Evolutionary conservation across 2,797 vertebrate species (phyloP), one percentile per base, ranked within the genome.

Genomic region (Acipenser oxyrinchus): DNA sequence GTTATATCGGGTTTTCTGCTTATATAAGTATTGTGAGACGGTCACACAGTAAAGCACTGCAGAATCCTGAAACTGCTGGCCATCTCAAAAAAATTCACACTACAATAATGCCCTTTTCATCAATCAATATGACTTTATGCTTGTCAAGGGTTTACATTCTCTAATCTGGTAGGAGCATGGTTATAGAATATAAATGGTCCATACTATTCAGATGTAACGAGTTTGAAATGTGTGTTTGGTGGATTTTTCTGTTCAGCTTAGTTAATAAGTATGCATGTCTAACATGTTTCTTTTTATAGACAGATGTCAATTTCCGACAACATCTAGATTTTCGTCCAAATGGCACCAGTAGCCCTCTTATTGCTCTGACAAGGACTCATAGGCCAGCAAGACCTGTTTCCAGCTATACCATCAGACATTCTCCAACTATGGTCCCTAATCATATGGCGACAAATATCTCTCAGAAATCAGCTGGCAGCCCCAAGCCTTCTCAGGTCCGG

Each of bases 381-480:
- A 73, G 83, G 67, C 74, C 86, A 0, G 87, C 91, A 13, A 84
- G 86, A n/a, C 89, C 89, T 51, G 90, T 88, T 2, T 89, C 88
- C 48, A 92, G 90, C 76, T 92, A 91, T 78, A 91, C 90, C 49
- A 77, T 89, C 51, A 88, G 90, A 9, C 78, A 91, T 52, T 91
- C 89, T 62, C 89, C 89, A n/a, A 90, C 89, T 76, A 90, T 90
- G 70, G 86, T 87, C 59, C 79, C 87, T 64, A 83, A 88, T 53
- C 86, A 84, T 10, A 78, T 74, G 6, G 86, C 79, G 0, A 88
- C 88, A 0, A 88, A 91, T n/a, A 79, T 84, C 49, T 89, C 86
- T 62, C 79, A 89, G 63, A 85, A 87, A 73, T 84, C 93, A 70
- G 91, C 89, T 7, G 91, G 89, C 61, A 93, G 93, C 57, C 93